Conservation (phyloP, 2,888 invertebrate species). For the Schrankia costaestrigalis region DNA sequence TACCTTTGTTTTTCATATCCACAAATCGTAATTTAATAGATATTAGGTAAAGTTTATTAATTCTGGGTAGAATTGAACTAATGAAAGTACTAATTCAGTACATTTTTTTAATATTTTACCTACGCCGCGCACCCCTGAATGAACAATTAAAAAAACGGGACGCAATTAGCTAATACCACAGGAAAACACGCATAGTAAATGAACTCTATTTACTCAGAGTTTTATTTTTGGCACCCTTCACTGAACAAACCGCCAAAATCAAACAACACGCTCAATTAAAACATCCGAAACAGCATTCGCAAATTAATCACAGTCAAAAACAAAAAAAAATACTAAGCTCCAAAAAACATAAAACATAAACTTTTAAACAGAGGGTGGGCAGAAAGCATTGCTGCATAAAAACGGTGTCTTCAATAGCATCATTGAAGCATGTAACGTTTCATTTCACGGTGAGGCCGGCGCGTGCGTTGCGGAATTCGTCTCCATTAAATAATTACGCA, state of each 20-base stretch:
- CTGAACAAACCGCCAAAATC: constrained; percentile 11
- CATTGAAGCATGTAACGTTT: constrained; percentile 63
- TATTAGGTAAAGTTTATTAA: no score
- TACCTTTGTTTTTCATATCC: no score
- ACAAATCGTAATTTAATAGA: no score
- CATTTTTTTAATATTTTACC: no score
- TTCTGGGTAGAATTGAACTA: no score
- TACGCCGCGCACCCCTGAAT: no score
- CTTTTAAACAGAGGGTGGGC: constrained; percentile 25
- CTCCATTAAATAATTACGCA: constrained; percentile 70
- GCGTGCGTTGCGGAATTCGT: constrained; percentile 61
- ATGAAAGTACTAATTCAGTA: no score
- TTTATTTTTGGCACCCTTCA: not conserved
- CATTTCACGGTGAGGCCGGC: constrained; percentile 63
- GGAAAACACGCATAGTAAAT: no score
- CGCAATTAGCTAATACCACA: no score
- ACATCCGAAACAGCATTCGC: constrained; percentile 25
- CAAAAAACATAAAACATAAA: constrained; percentile 18
- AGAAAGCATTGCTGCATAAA: constrained; percentile 37
- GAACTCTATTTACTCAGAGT: constrained; percentile 8
- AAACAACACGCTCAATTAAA: constrained; percentile 29
- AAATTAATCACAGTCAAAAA: constrained; percentile 30
- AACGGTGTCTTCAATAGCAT: constrained; percentile 39
- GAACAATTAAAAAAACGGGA: no score
- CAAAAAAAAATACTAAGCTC: constrained; percentile 15